Percentiles rank a stretch among this genome's conserved stretches.
Evolutionary conservation across 2,888 invertebrate genomes (phyloP).

Genomic region (Erebia ligea): DNA sequence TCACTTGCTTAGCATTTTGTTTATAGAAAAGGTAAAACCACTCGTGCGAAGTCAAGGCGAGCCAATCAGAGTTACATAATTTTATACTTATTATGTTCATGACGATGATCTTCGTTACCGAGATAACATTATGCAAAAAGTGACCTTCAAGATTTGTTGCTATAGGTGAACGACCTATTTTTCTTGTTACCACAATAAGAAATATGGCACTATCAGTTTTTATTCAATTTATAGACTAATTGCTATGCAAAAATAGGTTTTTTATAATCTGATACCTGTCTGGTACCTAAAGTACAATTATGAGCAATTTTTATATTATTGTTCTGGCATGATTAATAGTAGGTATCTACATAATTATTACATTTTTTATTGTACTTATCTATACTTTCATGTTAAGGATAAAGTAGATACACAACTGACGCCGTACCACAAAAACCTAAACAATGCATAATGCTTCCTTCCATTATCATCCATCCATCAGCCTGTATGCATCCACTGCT

Average conservation of each 20-base stretch:
- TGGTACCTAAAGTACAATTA: too few relatives aligned
- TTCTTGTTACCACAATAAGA: conserved; percentile 11
- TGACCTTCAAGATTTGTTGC: conserved; percentile 54
- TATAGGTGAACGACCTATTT: conserved; percentile 65
- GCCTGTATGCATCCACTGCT: too few relatives aligned
- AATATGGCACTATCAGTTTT: conserved; percentile 4
- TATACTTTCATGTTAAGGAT: too few relatives aligned
- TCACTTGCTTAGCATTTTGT: too few relatives aligned
- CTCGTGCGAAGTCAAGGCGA: too few relatives aligned
- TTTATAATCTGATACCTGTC: background rate
- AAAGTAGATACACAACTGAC: too few relatives aligned
- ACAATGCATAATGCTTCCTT: too few relatives aligned
- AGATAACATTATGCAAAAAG: conserved; percentile 47
- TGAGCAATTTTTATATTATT: background rate
- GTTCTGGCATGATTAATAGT: background rate
- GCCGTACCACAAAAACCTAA: too few relatives aligned
- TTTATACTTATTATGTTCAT: background rate
- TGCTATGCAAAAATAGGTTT: background rate
- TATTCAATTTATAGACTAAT: background rate
- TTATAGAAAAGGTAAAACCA: too few relatives aligned
- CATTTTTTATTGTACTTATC: too few relatives aligned
- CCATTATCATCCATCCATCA: too few relatives aligned
- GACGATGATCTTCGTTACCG: conserved; percentile 36
- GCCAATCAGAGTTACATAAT: background rate
- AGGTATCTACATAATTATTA: too few relatives aligned